Evolutionary conservation across 2,797 vertebrate species (phyloP).

Genomic region (Nyctibius grandis): DNA sequence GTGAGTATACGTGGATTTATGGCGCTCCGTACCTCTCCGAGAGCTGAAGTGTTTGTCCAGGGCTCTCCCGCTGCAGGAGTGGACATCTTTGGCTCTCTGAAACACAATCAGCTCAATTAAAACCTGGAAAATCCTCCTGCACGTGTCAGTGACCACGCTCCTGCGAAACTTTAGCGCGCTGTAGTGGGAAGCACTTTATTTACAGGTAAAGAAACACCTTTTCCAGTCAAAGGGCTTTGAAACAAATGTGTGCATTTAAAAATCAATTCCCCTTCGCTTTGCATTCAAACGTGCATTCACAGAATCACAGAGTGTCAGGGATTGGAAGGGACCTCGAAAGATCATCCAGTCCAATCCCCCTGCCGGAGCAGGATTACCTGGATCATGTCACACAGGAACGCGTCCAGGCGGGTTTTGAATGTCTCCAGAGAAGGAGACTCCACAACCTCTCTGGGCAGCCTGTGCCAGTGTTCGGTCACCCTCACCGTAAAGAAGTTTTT

Average conservation of each 20-base stretch:
- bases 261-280: not conserved
- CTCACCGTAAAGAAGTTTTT: too few species aligned
- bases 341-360: too few species aligned
- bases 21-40: not conserved
- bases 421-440: too few species aligned
- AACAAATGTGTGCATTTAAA: not conserved
- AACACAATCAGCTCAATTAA: not conserved
- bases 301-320: too few species aligned
- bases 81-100: not conserved
- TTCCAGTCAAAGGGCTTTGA: not conserved
- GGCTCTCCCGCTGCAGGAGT: not conserved
- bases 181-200: not conserved
- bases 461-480: too few species aligned
- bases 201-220: not conserved
- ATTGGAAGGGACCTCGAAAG: too few species aligned
- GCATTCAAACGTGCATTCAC: too few species aligned
- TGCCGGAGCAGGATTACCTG: too few species aligned
- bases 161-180: not conserved
- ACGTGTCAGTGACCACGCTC: fast-evolving
- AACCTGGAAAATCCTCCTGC: not conserved
- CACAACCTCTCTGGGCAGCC: too few species aligned
- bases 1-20: not conserved
- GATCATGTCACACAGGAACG: too few species aligned
- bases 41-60: constrained; percentile 29
- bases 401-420: too few species aligned